Percentiles rank a stretch among this genome's conserved stretches.
These are phyloP conservation scores for Ariopsis seemanni DNA, from an alignment of 2,113 vertebrate species.

Conservation along the genomic window DNA sequence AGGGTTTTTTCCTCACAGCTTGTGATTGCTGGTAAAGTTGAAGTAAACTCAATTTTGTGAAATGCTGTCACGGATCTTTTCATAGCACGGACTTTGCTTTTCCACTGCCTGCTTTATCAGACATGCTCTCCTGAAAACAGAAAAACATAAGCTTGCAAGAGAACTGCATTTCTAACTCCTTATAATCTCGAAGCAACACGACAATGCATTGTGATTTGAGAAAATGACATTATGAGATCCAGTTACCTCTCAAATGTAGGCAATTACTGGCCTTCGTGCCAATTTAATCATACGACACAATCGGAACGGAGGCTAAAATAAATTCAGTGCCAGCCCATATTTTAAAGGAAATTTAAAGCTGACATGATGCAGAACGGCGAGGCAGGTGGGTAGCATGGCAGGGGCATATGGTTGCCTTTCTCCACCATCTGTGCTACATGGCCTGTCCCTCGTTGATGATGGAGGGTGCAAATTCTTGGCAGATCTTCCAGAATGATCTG, in stretches of 20 bases:
- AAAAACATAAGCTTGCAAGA: not conserved
- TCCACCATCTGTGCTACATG: constrained; percentile 42
- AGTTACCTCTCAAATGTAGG: not conserved
- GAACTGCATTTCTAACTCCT: not conserved
- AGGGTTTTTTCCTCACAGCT: not conserved
- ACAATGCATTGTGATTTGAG: not conserved
- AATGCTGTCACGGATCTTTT: constrained; percentile 25
- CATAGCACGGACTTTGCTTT: not conserved
- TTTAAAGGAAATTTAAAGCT: constrained; percentile 45
- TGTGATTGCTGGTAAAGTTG: constrained; percentile 26
- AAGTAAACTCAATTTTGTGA: constrained; percentile 11
- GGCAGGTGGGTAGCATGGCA: constrained; percentile 50
- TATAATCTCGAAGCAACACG: not conserved
- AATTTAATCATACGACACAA: not conserved
- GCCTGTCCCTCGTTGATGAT: constrained; percentile 50
- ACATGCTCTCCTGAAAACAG: not conserved
- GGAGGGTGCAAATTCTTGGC: constrained; percentile 48
- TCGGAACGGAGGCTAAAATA: not conserved
- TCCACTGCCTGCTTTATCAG: not conserved
- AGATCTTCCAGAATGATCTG: constrained; percentile 51
- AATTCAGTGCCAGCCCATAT: constrained; percentile 1
- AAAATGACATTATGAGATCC: not conserved
- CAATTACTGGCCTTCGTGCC: not conserved
- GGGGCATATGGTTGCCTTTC: constrained; percentile 43
- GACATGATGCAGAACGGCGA: constrained; percentile 6